Evolutionary conservation across 2,888 invertebrate species (phyloP), one percentile per base, ranked within the genome.

Genomic region (Lingula anatina): DNA sequence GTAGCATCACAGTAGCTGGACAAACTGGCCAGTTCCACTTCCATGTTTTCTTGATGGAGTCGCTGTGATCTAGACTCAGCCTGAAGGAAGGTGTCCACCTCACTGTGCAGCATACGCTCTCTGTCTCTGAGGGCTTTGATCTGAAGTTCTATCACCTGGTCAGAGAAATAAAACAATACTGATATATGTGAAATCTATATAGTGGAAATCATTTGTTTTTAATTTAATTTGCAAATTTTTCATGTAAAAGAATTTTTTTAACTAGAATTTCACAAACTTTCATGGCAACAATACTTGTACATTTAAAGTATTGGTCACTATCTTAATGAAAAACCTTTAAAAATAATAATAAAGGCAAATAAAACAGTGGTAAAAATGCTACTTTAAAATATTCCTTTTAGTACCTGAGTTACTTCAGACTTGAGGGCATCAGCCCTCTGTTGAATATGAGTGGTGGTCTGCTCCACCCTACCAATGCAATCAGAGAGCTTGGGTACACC

Each of bases 21-120:
- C 68, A 97, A 92, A 79, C 96, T 97, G 61, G 87, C 85, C 73
- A 95, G 88, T 80, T 99, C 97, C 75, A 88, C 84, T 76, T 95
- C 94, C 65, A 97, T 81, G 79, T 92, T 94, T 77, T 92, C 92
- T 79, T 93, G 92, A 46, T 95, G 83, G 59, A 88, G 85, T 49
- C 87, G 87, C 54, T 95, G 81, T 67, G 88, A 60, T 27, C 90
- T 84, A 67, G 90, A 81, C 81, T 97, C 97, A 28, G 87, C 88
- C 48, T 87, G 85, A 68, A 91, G 81, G 78, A 95, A 97, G 61
- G 89, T 86, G 74, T 97, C 95, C 56, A 96, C 67, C 54, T 81
- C 80, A 39, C 69, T 68, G 24, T 76, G 59, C 24, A 81, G 66
- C 25, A 71, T 59, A 27, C 77, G 85, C 82, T 97, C 94, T 31